These are phyloP conservation scores for Tenthredo scrophulariae DNA, from an alignment of 2,888 invertebrate species.

Conservation along the genomic window DNA sequence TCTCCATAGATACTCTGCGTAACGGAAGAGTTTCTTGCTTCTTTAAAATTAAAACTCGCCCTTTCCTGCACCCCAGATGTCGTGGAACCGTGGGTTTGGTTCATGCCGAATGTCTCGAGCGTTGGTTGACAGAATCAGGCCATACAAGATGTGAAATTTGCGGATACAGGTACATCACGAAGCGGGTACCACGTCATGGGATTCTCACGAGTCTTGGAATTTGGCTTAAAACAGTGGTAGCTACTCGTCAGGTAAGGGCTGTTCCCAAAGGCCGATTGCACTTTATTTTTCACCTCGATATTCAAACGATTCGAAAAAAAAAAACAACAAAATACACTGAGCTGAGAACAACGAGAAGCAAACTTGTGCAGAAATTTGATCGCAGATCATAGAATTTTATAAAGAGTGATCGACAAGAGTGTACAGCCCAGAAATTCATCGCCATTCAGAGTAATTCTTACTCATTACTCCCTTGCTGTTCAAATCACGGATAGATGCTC, in stretches of 20 bases:
- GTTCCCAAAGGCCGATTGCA: background rate
- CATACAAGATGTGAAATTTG: slow-evolving; percentile 81
- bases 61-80: slow-evolving; percentile 75
- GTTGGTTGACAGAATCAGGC: slow-evolving; percentile 81
- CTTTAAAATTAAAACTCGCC: slow-evolving; percentile 3
- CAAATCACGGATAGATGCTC: slow-evolving; percentile 68
- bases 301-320: background rate
- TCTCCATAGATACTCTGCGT: background rate
- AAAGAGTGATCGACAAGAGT: background rate
- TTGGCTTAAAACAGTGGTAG: slow-evolving; percentile 74
- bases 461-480: background rate
- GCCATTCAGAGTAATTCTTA: background rate
- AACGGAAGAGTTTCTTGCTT: background rate
- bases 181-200: slow-evolving; percentile 71
- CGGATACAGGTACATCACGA: slow-evolving; percentile 78
- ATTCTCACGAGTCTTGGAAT: slow-evolving; percentile 68
- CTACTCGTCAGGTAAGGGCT: slow-evolving; percentile 71
- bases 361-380: background rate
- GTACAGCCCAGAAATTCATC: background rate
- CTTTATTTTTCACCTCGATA: slow-evolving; percentile 4
- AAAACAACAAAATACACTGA: background rate
- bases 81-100: slow-evolving; percentile 80
- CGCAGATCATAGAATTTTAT: background rate
- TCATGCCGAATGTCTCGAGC: slow-evolving; percentile 80
- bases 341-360: background rate